Conservation (phyloP, 1,140 invertebrate genomes). For the Pinna nobilis region DNA sequence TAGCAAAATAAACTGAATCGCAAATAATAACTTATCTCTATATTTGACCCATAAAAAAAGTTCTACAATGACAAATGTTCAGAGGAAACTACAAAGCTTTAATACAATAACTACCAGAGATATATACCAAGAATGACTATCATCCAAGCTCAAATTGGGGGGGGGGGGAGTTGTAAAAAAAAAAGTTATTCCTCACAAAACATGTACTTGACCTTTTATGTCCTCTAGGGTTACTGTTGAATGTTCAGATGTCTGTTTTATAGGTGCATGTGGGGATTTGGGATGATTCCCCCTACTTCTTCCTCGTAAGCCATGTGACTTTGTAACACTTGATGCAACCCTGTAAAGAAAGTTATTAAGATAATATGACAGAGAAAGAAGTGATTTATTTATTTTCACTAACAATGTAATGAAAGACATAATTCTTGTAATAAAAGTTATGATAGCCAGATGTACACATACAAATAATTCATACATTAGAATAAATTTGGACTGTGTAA, state of each 20-base stretch:
- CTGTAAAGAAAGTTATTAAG: slow-evolving; percentile 37
- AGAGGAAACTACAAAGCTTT: too few relatives aligned
- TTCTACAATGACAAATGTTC: too few relatives aligned
- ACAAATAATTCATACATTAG: background rate
- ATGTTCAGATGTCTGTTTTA: slow-evolving; percentile 59
- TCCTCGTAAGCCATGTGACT: slow-evolving; percentile 43
- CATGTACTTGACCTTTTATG: slow-evolving; percentile 55
- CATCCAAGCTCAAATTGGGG: too few relatives aligned
- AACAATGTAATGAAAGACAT: background rate
- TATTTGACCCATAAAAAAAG: too few relatives aligned
- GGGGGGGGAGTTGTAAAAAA: background rate
- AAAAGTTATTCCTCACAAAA: background rate
- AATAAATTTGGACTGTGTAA: background rate
- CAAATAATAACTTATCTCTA: too few relatives aligned
- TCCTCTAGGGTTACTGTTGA: slow-evolving; percentile 61
- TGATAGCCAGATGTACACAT: background rate
- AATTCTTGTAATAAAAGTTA: background rate
- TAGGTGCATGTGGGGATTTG: slow-evolving; percentile 51
- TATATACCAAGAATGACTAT: too few relatives aligned
- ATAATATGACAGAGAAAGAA: background rate
- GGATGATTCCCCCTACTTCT: slow-evolving; percentile 48
- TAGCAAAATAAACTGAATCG: too few relatives aligned
- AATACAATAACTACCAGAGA: too few relatives aligned
- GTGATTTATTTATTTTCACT: background rate
- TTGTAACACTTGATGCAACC: slow-evolving; percentile 58